phyloP scores from a whole-genome alignment of 2,113 vertebrate genomes.

The Atherinomorus stipes region DNA sequence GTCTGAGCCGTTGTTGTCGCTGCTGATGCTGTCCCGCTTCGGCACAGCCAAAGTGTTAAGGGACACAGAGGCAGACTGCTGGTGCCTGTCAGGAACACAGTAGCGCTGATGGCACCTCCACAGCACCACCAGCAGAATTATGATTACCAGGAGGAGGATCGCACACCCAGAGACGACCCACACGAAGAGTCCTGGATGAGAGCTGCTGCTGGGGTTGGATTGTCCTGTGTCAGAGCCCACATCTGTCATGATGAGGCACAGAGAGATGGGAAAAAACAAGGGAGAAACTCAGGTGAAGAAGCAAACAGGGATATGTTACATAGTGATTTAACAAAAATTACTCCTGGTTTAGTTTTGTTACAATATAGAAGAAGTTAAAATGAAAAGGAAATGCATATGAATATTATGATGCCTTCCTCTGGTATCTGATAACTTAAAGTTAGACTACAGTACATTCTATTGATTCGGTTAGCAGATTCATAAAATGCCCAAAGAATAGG shows the following conservation, averaged over 20 bases:
- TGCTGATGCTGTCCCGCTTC: constrained; percentile 87
- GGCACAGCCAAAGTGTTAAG: constrained; percentile 93
- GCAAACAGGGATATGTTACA: constrained; percentile 5
- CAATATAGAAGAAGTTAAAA: constrained; percentile 8
- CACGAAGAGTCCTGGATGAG: constrained; percentile 89
- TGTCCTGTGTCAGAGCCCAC: constrained; percentile 79
- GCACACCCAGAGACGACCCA: constrained; percentile 91
- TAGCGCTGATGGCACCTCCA: constrained; percentile 87
- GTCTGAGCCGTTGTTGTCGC: constrained; percentile 93
- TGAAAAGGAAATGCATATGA: constrained; percentile 19
- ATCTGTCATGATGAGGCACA: constrained; percentile 45
- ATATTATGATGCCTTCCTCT: constrained; percentile 8
- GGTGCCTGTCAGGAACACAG: constrained; percentile 88
- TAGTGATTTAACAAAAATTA: not conserved
- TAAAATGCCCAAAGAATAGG: not conserved
- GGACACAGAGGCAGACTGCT: constrained; percentile 88
- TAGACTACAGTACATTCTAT: not conserved
- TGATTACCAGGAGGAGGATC: constrained; percentile 90
- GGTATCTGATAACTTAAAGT: not conserved
- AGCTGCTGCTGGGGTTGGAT: constrained; percentile 79
- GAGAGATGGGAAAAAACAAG: not conserved
- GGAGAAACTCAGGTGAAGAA: constrained; percentile 20
- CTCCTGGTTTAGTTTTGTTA: not conserved
- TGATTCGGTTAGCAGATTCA: not conserved
- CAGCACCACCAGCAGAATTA: constrained; percentile 86